These are phyloP conservation scores for Notamacropus eugenii DNA, from an alignment of 2,797 vertebrate species.

Conservation along the genomic window DNA sequence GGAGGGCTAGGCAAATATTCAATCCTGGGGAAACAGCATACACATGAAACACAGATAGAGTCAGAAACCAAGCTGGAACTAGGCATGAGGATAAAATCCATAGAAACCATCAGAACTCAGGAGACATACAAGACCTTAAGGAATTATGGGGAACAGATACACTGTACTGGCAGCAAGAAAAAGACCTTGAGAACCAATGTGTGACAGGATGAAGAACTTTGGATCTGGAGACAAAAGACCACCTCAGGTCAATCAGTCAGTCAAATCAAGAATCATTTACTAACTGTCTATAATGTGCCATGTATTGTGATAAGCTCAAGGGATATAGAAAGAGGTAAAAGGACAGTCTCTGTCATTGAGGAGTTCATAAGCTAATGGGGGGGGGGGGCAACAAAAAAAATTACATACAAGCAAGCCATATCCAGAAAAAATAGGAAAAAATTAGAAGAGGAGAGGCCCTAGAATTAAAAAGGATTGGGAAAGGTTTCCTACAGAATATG, in stretches of 20 bases:
- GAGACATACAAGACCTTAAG: too few relatives aligned
- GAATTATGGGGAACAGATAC: neutral
- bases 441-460: neutral
- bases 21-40: neutral
- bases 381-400: too few relatives aligned
- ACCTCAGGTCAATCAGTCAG: neutral
- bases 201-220: neutral
- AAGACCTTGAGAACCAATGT: neutral
- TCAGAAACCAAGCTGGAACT: neutral
- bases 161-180: too few relatives aligned
- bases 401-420: neutral
- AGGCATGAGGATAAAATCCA: neutral
- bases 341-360: neutral
- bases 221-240: neutral
- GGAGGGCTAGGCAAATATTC: neutral
- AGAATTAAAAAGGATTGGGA: neutral
- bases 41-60: neutral
- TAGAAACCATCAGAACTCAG: neutral
- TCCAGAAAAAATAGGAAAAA: neutral
- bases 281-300: neutral
- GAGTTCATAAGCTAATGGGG: neutral
- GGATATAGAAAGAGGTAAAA: neutral
- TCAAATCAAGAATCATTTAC: neutral
- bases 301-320: neutral
- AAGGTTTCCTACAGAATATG: neutral